Base-by-base conservation (phyloP, 2,888 invertebrate genomes). In the Trachelus stipa region DNA sequence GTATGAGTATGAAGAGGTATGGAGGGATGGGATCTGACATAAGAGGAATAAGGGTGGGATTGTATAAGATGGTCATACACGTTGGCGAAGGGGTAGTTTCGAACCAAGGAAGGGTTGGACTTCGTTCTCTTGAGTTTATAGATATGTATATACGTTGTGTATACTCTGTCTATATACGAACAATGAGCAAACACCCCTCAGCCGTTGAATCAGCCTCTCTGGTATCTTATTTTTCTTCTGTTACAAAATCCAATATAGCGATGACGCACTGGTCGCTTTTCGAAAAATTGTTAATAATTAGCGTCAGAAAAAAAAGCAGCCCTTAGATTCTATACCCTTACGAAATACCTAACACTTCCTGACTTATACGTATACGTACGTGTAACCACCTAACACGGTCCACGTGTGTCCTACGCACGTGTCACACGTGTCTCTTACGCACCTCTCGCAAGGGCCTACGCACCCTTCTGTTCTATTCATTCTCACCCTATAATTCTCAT, bases 131-230 rank as follows among this genome's bases (percentile, higher is more conserved):
- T 34, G 4, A 71, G 71, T 23, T 31, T 31, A 9, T 56, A 56
- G 23, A 56, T 56, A 56, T 9, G 23, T 56, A 56, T 56, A 56
- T 23, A 56, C 9, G 0, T 56, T 23, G 23, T 56, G 56, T 56
- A 56, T 56, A 23, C 23, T 9, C 56, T 6, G 23, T 56, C 9
- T 56, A 56, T 23, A 56, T 73, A 75, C 68, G 81, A 83, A 87
- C 87, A 85, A 86, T 85, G 85, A 86, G 83, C 84, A 86, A 87
- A 85, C 83, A 83, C 82, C 79, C 86, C 86, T 87, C 86, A 84
- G 83, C 85, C 87, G 83, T 83, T 88, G 87, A 86, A 85, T 87
- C 86, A 85, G 86, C 31, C 34, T 31, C 34, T 35, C 77, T 75
- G 34, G 75, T 56, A 68, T 76, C 37, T 68, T 56, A 74, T 35